Evolutionary conservation across 2,888 invertebrate species (phyloP), one percentile per base, ranked within the genome.

Genomic region (Oxyscelio sp.): DNA sequence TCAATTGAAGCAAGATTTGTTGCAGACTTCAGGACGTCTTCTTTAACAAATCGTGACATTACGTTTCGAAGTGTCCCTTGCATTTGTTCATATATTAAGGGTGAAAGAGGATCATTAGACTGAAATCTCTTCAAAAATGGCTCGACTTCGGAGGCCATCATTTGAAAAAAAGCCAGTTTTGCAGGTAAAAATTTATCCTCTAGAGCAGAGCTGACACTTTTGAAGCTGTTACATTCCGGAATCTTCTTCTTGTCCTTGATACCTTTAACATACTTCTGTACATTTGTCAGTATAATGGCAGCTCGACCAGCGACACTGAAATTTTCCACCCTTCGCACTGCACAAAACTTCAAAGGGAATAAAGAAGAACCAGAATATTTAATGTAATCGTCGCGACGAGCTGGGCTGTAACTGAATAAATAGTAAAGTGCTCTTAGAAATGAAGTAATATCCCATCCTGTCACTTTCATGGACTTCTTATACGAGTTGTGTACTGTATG

Each of bases 401-500:
- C 86, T 34, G 91, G 89, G 9, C 82, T 79, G 68, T 91, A 86
- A 61, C 90, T 88, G 61, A 91, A 91, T 3, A 91, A 40, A 52
- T 88, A 87, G 54, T 90, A 91, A 31, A 88, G 11, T 52, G 86
- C 83, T 9, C 77, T 61, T 9, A 92, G 83, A 61, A 90, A 87
- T 50, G 52, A 50, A 1, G 75, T 58, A 17, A 91, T 45, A 0
- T 86, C 45, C 89, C 90, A 91, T 4, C 45, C 45, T 9, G 86
- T 83, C 38, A 40, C 79, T 38, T 83, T 85, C 21, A 88, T 80
- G 1, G 88, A 90, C n/a, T 88, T 84, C 70, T 90, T 89, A 34
- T 90, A 90, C 9, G 89, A 87, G 38, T 90, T 89, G 83, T 91
- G 88, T 17, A 89, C 70, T 9, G 86, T 83, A 74, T 91, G 91